Base-by-base conservation (phyloP, 2,888 invertebrate species). In the Smittia sp. region DNA sequence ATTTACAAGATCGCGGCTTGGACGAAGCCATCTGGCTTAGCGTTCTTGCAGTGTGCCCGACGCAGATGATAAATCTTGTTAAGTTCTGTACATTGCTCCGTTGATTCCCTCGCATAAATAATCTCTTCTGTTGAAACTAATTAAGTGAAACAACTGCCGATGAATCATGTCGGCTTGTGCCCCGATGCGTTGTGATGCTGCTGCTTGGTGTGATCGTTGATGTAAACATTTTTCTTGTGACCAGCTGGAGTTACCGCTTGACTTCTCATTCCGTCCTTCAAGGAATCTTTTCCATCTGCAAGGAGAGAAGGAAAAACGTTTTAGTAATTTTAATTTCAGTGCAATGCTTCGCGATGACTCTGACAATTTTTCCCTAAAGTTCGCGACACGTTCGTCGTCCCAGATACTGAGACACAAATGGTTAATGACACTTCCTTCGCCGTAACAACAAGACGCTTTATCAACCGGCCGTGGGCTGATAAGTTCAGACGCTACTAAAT, bases 11-110 rank as follows among this genome's bases (percentile, higher is more conserved):
- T 32, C 3, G 3, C 9, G 4, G 4, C 9, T 9, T 9, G 4
- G 9, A 46, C 46, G 15, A 3, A 46, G 15, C 46, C 46, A 46
- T 46, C 46, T 46, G 46, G 46, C 15, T 46, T 15, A n/a, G 3
- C n/a, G 46, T 46, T 46, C 9, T 32, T 6, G 32, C 3, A 32
- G 9, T 6, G 32, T 9, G 3, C 32, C 32, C 6, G 46, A 46
- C 6, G 46, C 46, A 46, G 46, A 46, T 46, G 46, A 46, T 46
- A n/a, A 15, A 46, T 46, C 46, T 46, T n/a, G n/a, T 46, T 46
- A 46, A 13, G 2, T 46, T 46, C 15, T 11, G 11, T 11, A 11
- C 11, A n/a, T 38, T 38, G 38, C 38, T 38, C 2, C 46, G 32
- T 32, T 32, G 9, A 32, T 32, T 46, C n/a, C 46, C 15, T 46